Evolutionary conservation across 2,888 invertebrate genomes (phyloP).

Genomic region (Mimumesa dahlbomi): DNA sequence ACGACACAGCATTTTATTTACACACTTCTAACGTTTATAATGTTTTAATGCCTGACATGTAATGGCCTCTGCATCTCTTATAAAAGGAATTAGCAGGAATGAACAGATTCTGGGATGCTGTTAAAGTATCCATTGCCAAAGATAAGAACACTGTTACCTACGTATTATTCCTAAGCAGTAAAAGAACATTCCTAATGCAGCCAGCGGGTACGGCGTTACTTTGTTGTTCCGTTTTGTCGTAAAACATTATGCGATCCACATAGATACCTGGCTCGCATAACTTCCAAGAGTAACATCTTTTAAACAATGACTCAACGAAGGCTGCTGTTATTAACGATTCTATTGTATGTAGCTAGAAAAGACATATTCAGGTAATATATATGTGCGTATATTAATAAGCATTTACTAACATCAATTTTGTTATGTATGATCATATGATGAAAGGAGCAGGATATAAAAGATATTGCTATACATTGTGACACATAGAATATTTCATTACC

Average conservation of each 20-base stretch:
- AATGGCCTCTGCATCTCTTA: too few species aligned
- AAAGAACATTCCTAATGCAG: slow-evolving; percentile 36
- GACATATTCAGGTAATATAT: background rate
- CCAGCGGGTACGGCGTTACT: background rate
- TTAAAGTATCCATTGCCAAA: too few species aligned
- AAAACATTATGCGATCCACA: too few species aligned
- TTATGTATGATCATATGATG: background rate
- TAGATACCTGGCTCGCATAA: too few species aligned
- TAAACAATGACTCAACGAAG: background rate
- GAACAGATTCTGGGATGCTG: too few species aligned
- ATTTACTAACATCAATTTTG: background rate
- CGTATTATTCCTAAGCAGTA: background rate
- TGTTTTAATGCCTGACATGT: too few species aligned
- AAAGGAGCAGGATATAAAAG: background rate
- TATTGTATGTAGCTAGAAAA: background rate
- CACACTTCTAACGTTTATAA: too few species aligned
- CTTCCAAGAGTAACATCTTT: background rate
- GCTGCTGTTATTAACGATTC: slow-evolving; percentile 2
- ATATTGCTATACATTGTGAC: background rate
- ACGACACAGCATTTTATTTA: too few species aligned
- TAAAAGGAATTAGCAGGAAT: too few species aligned
- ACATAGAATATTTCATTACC: background rate
- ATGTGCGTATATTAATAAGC: background rate
- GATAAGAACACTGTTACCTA: slow-evolving; percentile 10
- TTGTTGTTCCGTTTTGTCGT: background rate